These are phyloP conservation scores for Grammomys surdaster DNA, from an alignment of 2,113 vertebrate genomes.

Conservation along the genomic window DNA sequence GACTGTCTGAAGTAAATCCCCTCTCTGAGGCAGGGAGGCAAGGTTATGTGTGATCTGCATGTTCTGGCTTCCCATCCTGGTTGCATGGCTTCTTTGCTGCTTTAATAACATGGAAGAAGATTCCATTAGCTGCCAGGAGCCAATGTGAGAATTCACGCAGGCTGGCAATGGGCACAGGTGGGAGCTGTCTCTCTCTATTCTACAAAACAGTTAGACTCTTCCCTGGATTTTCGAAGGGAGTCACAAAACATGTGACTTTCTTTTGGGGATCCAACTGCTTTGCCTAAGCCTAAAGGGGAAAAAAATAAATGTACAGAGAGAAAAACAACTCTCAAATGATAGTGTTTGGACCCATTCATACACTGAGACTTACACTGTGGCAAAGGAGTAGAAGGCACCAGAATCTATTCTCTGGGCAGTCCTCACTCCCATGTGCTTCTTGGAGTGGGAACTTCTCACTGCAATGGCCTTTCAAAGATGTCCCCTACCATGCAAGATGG, in stretches of 20 bases:
- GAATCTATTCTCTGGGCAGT: fast-evolving
- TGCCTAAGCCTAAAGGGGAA: too few species aligned
- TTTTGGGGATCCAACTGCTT: background rate
- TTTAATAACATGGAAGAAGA: background rate
- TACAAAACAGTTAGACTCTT: background rate
- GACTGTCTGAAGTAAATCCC: background rate
- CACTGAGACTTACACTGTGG: background rate
- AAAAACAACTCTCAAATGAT: background rate
- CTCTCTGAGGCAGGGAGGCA: background rate
- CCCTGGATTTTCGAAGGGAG: background rate
- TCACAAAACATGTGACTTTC: fast-evolving
- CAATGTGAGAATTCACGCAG: background rate
- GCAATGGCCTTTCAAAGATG: background rate
- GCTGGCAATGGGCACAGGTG: too few species aligned
- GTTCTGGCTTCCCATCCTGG: background rate
- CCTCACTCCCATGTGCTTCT: background rate
- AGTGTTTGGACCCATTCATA: background rate
- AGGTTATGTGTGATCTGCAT: background rate
- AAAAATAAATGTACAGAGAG: too few species aligned
- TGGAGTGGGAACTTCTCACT: background rate
- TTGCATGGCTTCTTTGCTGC: fast-evolving
- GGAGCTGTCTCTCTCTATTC: background rate
- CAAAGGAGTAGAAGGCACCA: background rate
- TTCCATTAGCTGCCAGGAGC: background rate
- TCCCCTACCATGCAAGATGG: background rate